Conservation (phyloP, 2,113 vertebrate genomes). For the Zeus faber region DNA sequence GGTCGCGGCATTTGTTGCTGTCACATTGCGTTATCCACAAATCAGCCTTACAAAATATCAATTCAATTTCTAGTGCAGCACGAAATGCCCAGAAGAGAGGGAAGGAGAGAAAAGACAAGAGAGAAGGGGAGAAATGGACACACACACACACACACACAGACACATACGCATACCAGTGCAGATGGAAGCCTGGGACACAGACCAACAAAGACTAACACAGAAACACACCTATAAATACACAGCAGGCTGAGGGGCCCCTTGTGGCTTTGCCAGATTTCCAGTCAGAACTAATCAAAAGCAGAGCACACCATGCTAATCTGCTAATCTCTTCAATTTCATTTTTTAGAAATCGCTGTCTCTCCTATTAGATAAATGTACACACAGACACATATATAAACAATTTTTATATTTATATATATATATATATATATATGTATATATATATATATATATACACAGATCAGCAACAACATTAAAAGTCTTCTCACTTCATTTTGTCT, state of each 20-base stretch:
- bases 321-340: slow-evolving; percentile 97
- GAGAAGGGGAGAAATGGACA: slow-evolving; percentile 1
- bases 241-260: slow-evolving; percentile 86
- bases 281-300: slow-evolving; percentile 96
- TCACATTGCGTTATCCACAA: slow-evolving; percentile 99
- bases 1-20: slow-evolving; percentile 97
- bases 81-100: slow-evolving; percentile 53
- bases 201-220: no score
- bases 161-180: no score
- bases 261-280: slow-evolving; percentile 87
- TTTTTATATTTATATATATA: no score
- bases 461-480: no score
- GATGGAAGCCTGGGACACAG: no score
- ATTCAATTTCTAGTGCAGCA: slow-evolving; percentile 95
- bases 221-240: slow-evolving; percentile 46
- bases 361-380: slow-evolving; percentile 75
- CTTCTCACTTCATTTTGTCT: no score
- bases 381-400: slow-evolving; percentile 10
- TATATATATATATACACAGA: background rate
- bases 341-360: slow-evolving; percentile 91
- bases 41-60: slow-evolving; percentile 99
- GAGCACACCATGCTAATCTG: slow-evolving; percentile 84
- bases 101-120: background rate
- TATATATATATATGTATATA: no score
- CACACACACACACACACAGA: slow-evolving; percentile 14